A percentile compares a stretch with the other conserved stretches of the same genome.
phyloP scores from a whole-genome alignment of 2,113 vertebrate species.

The Hippopotamus amphibius region DNA sequence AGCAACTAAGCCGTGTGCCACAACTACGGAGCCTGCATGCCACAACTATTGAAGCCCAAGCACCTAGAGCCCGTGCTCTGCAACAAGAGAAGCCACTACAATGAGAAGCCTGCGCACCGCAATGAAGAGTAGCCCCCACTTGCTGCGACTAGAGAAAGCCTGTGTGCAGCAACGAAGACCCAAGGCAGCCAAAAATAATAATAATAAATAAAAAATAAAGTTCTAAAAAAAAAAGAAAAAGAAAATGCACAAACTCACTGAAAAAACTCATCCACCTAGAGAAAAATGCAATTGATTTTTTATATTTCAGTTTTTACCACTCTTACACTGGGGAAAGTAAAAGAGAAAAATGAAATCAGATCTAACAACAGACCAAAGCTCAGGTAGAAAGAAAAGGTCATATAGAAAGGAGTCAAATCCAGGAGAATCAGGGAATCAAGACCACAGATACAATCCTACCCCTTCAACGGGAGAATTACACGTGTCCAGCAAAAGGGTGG shows the following conservation, averaged over 20 bases:
- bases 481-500: not conserved
- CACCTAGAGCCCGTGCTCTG: too few relatives aligned
- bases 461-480: not conserved
- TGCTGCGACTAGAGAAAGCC: too few relatives aligned
- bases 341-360: slow-evolving; percentile 32
- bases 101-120: too few relatives aligned
- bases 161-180: too few relatives aligned
- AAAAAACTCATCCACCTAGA: not conserved
- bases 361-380: not conserved
- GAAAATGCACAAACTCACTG: not conserved
- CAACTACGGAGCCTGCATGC: too few relatives aligned
- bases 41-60: too few relatives aligned
- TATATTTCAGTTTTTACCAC: not conserved
- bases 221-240: too few relatives aligned
- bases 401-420: not conserved
- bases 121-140: too few relatives aligned
- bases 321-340: slow-evolving; percentile 14
- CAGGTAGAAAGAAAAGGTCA: not conserved
- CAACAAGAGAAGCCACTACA: too few relatives aligned
- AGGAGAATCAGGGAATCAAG: not conserved
- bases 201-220: too few relatives aligned
- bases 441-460: not conserved
- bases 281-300: slow-evolving; percentile 48
- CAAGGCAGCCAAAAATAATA: too few relatives aligned
- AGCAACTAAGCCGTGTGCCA: too few relatives aligned